A percentile compares a stretch with the other conserved stretches of the same genome.
phyloP scores from a whole-genome alignment of 2,797 vertebrate species.

The Chelon labrosus region DNA sequence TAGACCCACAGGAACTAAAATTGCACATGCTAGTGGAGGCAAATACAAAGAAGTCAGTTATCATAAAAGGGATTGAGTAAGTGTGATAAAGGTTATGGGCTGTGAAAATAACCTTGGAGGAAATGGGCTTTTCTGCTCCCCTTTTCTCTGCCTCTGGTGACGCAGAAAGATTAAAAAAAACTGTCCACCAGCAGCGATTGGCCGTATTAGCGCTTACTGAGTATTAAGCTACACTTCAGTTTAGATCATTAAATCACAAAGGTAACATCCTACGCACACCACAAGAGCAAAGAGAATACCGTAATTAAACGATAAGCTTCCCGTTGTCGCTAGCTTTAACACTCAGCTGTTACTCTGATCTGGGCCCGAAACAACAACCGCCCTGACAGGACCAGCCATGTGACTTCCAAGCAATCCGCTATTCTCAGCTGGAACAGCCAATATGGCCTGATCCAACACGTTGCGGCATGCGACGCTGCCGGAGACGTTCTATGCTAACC shows the following conservation, averaged over 20 bases:
- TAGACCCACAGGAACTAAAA: not conserved
- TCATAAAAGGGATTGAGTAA: conserved; percentile 17
- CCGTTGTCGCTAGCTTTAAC: not conserved
- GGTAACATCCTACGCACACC: no score
- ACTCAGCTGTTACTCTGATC: not conserved
- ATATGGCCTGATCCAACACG: conserved; percentile 65
- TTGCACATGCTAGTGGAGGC: not conserved
- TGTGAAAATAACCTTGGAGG: conserved; percentile 38
- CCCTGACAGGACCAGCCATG: conserved; percentile 59
- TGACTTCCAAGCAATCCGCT: conserved; percentile 70
- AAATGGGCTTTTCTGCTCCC: conserved; percentile 20
- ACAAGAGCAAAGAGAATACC: not conserved
- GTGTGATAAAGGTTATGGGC: conserved; percentile 60
- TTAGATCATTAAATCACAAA: not conserved
- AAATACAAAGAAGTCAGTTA: conserved; percentile 13
- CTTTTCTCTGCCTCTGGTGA: conserved; percentile 35
- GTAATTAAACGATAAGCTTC: not conserved
- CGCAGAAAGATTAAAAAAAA: conserved; percentile 37
- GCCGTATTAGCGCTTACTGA: conserved; percentile 25
- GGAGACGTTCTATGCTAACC: conserved; percentile 30
- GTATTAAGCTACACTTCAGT: not conserved
- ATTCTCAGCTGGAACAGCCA: conserved; percentile 64
- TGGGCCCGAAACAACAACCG: conserved; percentile 47
- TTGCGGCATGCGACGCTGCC: conserved; percentile 45
- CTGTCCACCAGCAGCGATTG: conserved; percentile 49